Base-by-base conservation (phyloP, 2,797 vertebrate genomes). In the Pteropus rufus region DNA sequence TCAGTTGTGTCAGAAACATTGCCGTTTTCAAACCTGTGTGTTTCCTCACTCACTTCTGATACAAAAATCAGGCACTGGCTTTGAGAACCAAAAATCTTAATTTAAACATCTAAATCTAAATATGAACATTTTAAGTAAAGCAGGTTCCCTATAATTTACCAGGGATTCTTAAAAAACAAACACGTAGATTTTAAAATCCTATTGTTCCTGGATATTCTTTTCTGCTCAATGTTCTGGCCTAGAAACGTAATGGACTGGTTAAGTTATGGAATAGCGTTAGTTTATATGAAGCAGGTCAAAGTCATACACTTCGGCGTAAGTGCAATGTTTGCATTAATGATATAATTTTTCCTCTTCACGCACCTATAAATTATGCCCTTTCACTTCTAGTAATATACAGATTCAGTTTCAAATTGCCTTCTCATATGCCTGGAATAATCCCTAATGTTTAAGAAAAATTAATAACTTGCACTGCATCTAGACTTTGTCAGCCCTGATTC, bases 131-230 rank as follows among this genome's bases (percentile, higher is more conserved):
- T 94, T 62, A 58, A 46, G 10, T 31, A 67, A 93, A 58, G 7
- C n/a, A 65, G 39, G 3, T 56, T n/a, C 7, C 19, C 58, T 82
- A 23, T 9, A 44, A 29, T 67, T 94, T 80, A 12, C 58, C 54
- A 72, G n/a, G 5, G 39, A 26, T n/a, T 52, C 10, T 64, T 2
- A 24, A 14, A 36, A 95, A 83, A 24, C 49, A 94, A 81, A 60
- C 56, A 62, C 10, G 19, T n/a, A 39, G 87, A 70, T 82, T 82
- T 41, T 69, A 96, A 96, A 88, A 94, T 70, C 23, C 24, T 84
- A 14, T 60, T 81, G 3, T 83, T 91, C 56, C 36, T 83, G 70
- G 69, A 16, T 24, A 70, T 83, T 96, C 18, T 95, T 90, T 88
- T 91, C 79, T 92, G n/a, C 39, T 92, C 58, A 46, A 3, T 56